These are phyloP conservation scores for Saiga tatarica DNA, from an alignment of 2,113 vertebrate genomes.

Conservation along the genomic window DNA sequence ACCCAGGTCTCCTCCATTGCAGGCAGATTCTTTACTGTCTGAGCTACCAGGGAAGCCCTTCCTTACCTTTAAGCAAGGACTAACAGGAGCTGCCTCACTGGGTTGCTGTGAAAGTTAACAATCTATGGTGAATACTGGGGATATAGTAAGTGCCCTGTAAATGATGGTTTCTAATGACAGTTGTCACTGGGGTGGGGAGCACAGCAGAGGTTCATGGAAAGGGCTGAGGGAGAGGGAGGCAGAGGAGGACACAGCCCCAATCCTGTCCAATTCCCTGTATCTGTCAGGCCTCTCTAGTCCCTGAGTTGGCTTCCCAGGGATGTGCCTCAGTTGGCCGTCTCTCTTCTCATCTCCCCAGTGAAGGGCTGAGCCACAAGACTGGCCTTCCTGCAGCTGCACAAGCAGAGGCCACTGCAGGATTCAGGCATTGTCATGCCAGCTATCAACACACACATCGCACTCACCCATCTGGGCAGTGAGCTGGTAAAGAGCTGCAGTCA, in stretches of 20 bases:
- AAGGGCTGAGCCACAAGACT: neutral
- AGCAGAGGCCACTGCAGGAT: neutral
- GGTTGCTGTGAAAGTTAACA: neutral
- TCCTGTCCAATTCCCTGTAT: neutral
- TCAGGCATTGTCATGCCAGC: neutral
- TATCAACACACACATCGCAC: neutral
- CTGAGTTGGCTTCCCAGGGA: neutral
- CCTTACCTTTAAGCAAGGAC: neutral
- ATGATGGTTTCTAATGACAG: neutral
- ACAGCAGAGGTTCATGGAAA: neutral
- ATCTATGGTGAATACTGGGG: neutral
- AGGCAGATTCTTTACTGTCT: no score
- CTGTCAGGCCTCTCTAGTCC: neutral
- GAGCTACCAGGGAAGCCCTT: no score
- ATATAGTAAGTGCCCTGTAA: neutral
- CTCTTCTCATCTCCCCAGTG: neutral
- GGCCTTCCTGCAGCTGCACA: neutral
- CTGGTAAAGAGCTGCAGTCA: neutral
- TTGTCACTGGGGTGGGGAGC: fast-evolving
- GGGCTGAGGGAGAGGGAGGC: neutral
- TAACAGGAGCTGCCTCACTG: neutral
- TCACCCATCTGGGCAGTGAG: fast-evolving
- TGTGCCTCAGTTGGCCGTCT: neutral
- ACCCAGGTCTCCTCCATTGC: no score
- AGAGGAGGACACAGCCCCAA: neutral